Evolutionary conservation across 2,797 vertebrate species (phyloP), one percentile per base, ranked within the genome.

Genomic region (Balearica regulorum): DNA sequence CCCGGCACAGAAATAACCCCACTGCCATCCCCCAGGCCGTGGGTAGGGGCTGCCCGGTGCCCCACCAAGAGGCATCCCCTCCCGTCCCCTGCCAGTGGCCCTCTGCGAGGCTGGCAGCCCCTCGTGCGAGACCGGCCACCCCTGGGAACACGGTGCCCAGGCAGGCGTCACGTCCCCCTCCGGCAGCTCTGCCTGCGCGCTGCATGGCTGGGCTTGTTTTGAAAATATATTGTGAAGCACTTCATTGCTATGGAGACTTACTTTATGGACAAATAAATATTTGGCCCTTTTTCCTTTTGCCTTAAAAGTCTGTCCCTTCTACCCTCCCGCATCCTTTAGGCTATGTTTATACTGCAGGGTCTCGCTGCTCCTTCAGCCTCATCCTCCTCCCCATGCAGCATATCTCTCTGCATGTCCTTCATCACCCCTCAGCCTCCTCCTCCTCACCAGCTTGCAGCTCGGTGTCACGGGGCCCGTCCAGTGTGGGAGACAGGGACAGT

Each of bases 221-320:
- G 73, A 58, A 88, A 90, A 73, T 57, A 11, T 16, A 10, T 70
- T 70, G 73, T 70, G 80, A 91, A 86, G 70, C 80, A 54, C 53
- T 89, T 85, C 48, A 89, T 96, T 92, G 75, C 93, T 73, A 85
- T 80, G 81, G 96, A 83, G 60, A 96, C 53, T 73, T 75, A 31
- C 17, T 94, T 90, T 73, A 58, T 19, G 60, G 75, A 92, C 83
- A 96, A 96, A 95, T 87, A 96, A 96, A 92, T 94, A 87, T 92
- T 89, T 93, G 73, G 44, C 53, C 64, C 33, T 87, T 89, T 90
- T 61, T 60, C 62, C 41, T 87, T 44, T 53, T 88, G 51, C 51
- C 55, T 90, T 73, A 37, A 58, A 86, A 73, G 61, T 53, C 54
- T 48, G 37, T 41, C 43, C 54, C 25, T 72, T 82, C 24, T 72